Base-by-base conservation (phyloP, 2,113 vertebrate genomes). In the Phyllopteryx taeniolatus region DNA sequence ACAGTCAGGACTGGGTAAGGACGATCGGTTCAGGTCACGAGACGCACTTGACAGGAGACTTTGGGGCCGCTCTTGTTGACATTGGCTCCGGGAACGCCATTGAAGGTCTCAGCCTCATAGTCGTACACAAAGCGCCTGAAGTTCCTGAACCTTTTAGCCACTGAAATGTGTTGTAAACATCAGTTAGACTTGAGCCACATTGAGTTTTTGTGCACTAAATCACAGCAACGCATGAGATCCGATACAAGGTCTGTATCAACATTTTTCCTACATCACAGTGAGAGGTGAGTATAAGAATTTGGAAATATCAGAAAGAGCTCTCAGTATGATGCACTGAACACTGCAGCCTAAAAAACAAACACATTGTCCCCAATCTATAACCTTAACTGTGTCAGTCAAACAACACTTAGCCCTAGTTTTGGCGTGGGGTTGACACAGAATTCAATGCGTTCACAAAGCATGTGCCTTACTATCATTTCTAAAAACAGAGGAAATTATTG, bases 21-120 rank as follows among this genome's bases (percentile, higher is more conserved):
- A n/a, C 0, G 22, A 8, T 2, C 47, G 11, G 35, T 42, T 61
- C 6, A 10, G 33, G 59, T 0, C 4, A 7, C 22, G 61, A 70
- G n/a, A 87, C 88, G 12, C 74, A 92, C 96, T 89, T 92, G 95
- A 88, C 96, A 98, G 76, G 82, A 91, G 79, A 96, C 89, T 87
- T 88, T 95, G 75, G 93, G 93, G 62, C 94, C 91, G 0, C 93
- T 96, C 73, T 85, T 92, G 3, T 93, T 83, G 57, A 94, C 88
- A 0, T 91, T 75, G 0, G 94, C 93, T 81, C 93, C 94, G 0
- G 83, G 85, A 73, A 96, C 88, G 0, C 93, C 92, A 7, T 90
- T 97, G 54, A 94, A 84, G 8, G 90, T 93, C 78, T 95, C 94
- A 1, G 92, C 94, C 86, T 96, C 93, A 10, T 98, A 98, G 76